Evolutionary conservation across 2,113 vertebrate species (phyloP).

Genomic region (Genyomyrus donnyi): DNA sequence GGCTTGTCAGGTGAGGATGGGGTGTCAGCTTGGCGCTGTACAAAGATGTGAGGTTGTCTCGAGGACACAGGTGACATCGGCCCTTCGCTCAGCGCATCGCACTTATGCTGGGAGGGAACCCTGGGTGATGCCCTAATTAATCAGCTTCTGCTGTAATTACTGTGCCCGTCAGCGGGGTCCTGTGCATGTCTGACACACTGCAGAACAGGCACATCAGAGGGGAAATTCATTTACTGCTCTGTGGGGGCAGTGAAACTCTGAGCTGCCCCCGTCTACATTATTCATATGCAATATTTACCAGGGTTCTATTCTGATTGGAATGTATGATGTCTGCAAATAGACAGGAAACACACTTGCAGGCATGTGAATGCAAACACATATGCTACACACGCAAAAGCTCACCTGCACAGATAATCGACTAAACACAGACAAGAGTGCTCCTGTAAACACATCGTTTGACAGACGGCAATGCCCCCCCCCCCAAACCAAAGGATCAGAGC

Average conservation of each 20-base stretch:
- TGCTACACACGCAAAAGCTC: background rate
- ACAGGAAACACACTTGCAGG: background rate
- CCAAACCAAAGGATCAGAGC: slow-evolving; percentile 74
- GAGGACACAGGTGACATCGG: background rate
- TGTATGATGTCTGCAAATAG: background rate
- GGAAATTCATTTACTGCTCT: background rate
- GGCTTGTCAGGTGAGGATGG: background rate
- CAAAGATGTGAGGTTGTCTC: background rate
- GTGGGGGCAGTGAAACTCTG: background rate
- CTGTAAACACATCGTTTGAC: background rate
- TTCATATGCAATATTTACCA: background rate
- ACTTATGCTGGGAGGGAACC: background rate
- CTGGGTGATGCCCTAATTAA: background rate
- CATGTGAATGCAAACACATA: background rate
- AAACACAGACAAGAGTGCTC: background rate
- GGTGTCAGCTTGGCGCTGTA: background rate
- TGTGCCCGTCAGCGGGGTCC: background rate
- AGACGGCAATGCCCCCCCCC: background rate
- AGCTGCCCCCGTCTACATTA: background rate
- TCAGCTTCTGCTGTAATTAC: slow-evolving; percentile 8
- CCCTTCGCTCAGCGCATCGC: background rate
- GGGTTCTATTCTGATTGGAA: background rate
- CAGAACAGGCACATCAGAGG: background rate
- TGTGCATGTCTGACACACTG: background rate
- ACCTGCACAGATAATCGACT: background rate